Base-by-base conservation (phyloP, 2,113 vertebrate genomes). In the Otolemur garnettii region DNA sequence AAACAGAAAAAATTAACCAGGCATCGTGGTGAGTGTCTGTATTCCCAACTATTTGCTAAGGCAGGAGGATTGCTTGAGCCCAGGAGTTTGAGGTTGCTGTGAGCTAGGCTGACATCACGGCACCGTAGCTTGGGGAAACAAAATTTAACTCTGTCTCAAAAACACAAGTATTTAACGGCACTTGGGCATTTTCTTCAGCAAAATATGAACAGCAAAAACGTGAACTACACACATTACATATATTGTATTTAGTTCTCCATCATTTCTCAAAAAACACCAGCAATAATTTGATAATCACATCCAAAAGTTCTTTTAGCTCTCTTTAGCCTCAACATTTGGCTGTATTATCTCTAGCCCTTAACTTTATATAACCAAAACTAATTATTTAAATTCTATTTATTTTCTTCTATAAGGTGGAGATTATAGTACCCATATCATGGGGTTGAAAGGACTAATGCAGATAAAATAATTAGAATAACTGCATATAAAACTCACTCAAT, bases 341-440 rank as follows among this genome's bases (percentile, higher is more conserved):
- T 35, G 30, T 74, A 57, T 30, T 30, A 28, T 53, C 30, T 74
- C 53, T 35, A 60, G 7, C 21, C 60, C 19, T 62, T 50, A 33
- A 78, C 17, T 87, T 69, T 85, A 66, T 59, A 18, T 89, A 60
- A 79, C 55, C 68, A 86, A 87, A 96, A 8, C 14, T 42, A 96
- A 68, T 78, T 80, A 35, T 55, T 87, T 79, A 80, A 93, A 81
- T 81, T 89, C 33, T 59, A 9, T 87, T 97, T 64, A 60, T 50
- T 91, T 60, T 80, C 72, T 82, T 87, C 87, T 50, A 1, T 66
- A 85, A 91, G n/a, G 68, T 64, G 35, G 9, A 30, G 26, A 90
- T 28, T 87, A 60, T 3, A 62, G 59, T 71, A 79, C 38, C 77
- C 60, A 35, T 7, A 59, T 5, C 22, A 33, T 57, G 42, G 35